A percentile compares a stretch with the other conserved stretches of the same genome.
Conservation (phyloP, 2,113 vertebrate species). For the Lethenteron reissneri region DNA sequence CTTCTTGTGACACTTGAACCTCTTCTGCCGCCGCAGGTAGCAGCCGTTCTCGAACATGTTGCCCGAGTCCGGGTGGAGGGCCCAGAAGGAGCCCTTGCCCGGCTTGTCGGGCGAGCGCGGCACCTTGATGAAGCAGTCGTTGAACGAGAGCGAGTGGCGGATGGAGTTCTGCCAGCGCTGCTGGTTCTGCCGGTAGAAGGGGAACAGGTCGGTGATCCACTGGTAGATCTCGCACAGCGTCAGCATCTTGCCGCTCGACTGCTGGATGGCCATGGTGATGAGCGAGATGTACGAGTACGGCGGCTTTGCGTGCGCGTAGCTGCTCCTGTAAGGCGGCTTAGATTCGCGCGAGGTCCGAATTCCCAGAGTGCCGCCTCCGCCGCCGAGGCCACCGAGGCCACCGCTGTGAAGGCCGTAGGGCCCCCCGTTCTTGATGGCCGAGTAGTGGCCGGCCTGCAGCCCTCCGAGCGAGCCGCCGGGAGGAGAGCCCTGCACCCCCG, state of each 20-base stretch:
- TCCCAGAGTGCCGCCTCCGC: too few species aligned
- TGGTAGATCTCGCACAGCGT: slow-evolving; percentile 18
- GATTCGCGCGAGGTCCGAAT: neutral
- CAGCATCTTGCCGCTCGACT: slow-evolving; percentile 15
- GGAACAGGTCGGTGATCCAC: slow-evolving; percentile 17
- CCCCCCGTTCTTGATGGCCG: too few species aligned
- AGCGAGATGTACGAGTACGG: slow-evolving; percentile 15
- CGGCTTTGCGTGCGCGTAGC: slow-evolving; percentile 17
- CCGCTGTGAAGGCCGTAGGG: too few species aligned
- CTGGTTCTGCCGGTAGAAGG: slow-evolving; percentile 18
- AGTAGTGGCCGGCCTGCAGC: too few species aligned
- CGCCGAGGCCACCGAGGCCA: too few species aligned
- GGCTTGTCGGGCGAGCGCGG: slow-evolving; percentile 16
- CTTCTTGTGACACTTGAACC: slow-evolving; percentile 14
- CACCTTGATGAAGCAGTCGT: slow-evolving; percentile 17
- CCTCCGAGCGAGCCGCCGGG: too few species aligned
- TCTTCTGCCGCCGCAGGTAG: slow-evolving; percentile 16
- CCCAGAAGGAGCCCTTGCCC: slow-evolving; percentile 17
- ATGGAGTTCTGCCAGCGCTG: slow-evolving; percentile 17
- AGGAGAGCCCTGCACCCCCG: too few species aligned
- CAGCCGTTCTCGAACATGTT: slow-evolving; percentile 18
- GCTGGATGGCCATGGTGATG: slow-evolving; percentile 19
- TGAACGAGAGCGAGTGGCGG: slow-evolving; percentile 16
- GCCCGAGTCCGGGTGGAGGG: slow-evolving; percentile 17
- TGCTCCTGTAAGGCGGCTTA: slow-evolving; percentile 11